phyloP scores from a whole-genome alignment of 2,113 vertebrate species.

The Notarius quadriscutis region DNA sequence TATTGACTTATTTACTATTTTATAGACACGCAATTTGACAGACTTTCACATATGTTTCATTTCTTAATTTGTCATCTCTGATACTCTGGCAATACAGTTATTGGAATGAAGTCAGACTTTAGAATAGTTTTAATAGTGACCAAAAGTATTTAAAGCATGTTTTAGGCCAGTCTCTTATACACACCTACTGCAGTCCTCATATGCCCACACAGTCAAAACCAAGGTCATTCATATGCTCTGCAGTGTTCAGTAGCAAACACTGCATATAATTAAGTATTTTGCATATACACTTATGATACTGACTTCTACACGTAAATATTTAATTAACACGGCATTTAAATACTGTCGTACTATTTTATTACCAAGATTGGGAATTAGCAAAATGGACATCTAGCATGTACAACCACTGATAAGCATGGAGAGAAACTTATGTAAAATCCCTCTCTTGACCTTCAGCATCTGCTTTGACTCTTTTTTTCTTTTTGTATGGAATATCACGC shows the following conservation, averaged over 20 bases:
- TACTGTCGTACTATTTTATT: not conserved
- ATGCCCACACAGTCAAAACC: not conserved
- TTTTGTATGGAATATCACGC: conserved; percentile 44
- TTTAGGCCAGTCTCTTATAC: not conserved
- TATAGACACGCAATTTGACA: not conserved
- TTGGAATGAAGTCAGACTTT: not conserved
- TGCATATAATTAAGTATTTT: not conserved
- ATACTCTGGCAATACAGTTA: not conserved
- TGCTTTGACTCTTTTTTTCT: conserved; percentile 42
- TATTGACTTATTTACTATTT: not conserved
- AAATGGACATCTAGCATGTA: conserved; percentile 7
- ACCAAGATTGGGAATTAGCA: not conserved
- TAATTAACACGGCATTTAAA: not conserved
- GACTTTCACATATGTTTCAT: not conserved
- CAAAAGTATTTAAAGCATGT: not conserved
- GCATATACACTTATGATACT: not conserved
- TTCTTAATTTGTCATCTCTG: not conserved
- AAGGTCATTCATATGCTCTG: not conserved
- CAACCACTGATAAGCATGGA: conserved; percentile 33
- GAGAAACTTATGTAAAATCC: conserved; percentile 27
- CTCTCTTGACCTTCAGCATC: conserved; percentile 54
- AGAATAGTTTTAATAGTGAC: not conserved
- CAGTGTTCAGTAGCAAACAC: not conserved
- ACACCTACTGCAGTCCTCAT: not conserved
- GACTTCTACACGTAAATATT: not conserved